A percentile compares a stretch with the other conserved stretches of the same genome.
Conservation (phyloP, 2,113 vertebrate species). For the Sinocyclocheilus anophthalmus region DNA sequence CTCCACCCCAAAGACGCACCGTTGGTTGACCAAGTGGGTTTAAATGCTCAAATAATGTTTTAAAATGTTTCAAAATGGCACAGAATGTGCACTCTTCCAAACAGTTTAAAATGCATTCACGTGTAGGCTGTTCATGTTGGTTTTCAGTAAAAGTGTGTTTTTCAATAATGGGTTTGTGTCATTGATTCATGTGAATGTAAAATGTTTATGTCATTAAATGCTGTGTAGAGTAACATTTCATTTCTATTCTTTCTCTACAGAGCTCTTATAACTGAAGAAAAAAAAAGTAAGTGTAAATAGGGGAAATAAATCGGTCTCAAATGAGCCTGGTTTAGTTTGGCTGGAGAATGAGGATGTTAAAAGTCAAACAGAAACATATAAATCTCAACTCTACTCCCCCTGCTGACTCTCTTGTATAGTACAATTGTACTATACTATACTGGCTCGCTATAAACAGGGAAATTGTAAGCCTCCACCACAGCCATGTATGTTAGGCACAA, state of each 20-base stretch:
- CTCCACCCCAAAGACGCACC: background rate
- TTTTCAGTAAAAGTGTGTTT: too few relatives aligned
- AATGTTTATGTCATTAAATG: background rate
- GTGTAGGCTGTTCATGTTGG: too few relatives aligned
- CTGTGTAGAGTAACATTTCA: background rate
- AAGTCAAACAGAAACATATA: background rate
- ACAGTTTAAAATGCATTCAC: background rate
- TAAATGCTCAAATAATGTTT: background rate
- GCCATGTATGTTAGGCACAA: background rate
- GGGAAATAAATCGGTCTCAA: background rate
- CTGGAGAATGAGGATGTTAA: background rate
- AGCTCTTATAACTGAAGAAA: background rate
- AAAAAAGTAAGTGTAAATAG: background rate
- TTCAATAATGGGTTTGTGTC: too few relatives aligned
- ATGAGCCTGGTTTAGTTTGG: conserved; percentile 15
- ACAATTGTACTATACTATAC: too few relatives aligned
- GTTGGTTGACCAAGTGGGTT: background rate
- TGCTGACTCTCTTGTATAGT: conserved; percentile 40
- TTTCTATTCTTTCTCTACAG: background rate
- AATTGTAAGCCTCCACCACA: background rate
- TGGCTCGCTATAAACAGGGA: background rate
- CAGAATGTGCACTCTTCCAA: background rate
- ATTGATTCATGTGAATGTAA: too few relatives aligned
- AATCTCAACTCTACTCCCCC: conserved; percentile 43
- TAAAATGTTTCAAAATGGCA: background rate